Conservation (phyloP, 2,113 vertebrate species). For the Channa maculata region DNA sequence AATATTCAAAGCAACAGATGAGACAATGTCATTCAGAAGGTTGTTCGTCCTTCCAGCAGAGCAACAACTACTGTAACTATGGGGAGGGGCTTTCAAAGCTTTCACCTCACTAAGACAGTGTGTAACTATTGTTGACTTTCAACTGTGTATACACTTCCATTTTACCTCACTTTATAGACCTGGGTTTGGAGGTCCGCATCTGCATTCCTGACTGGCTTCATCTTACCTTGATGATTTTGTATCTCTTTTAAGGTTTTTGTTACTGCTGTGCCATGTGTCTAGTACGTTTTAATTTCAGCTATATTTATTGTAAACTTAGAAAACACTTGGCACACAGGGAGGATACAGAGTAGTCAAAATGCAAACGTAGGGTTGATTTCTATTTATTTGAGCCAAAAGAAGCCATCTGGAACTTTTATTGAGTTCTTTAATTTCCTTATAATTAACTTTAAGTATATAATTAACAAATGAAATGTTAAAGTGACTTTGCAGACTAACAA, state of each 20-base stretch:
- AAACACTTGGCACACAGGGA: neutral
- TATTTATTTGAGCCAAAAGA: constrained; percentile 1
- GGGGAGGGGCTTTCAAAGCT: too few species aligned
- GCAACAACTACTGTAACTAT: neutral
- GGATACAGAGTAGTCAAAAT: constrained; percentile 1
- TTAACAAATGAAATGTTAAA: constrained; percentile 15
- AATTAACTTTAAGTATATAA: constrained; percentile 24
- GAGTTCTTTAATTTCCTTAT: constrained; percentile 24
- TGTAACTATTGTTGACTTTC: too few species aligned
- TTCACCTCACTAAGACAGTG: too few species aligned
- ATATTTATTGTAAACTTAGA: neutral
- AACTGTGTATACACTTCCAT: too few species aligned
- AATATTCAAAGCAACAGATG: neutral
- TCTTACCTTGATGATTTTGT: neutral
- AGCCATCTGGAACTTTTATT: constrained; percentile 6
- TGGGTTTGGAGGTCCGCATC: too few species aligned
- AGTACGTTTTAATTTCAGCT: neutral
- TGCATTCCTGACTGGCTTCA: too few species aligned
- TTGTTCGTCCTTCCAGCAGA: neutral
- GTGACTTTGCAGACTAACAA: constrained; percentile 24
- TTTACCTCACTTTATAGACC: too few species aligned
- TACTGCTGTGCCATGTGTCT: neutral
- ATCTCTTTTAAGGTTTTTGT: neutral
- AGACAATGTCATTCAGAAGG: neutral
- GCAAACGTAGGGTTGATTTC: constrained; percentile 3